Evolutionary conservation across 1,140 invertebrate genomes (phyloP).

Genomic region (Achroia grisella): DNA sequence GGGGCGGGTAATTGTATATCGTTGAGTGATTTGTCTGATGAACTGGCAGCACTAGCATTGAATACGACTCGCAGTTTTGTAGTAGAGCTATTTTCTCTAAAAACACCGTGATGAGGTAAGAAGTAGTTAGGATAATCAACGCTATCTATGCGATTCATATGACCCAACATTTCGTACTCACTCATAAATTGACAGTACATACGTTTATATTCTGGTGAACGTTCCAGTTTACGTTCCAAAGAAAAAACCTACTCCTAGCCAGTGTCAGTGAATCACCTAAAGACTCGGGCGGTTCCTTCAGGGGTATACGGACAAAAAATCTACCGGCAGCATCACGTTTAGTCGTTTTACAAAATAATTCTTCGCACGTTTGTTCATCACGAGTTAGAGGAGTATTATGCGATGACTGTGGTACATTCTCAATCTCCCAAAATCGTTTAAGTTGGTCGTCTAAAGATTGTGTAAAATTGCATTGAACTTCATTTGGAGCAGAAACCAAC

Average conservation of each 20-base stretch:
- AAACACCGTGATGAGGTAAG: conserved; percentile 18
- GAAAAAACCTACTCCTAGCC: too few relatives aligned
- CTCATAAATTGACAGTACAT: too few relatives aligned
- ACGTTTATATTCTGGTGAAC: too few relatives aligned
- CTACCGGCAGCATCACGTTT: conserved; percentile 11
- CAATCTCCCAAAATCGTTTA: conserved; percentile 25
- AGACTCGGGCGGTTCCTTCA: conserved; percentile 13
- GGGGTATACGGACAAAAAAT: conserved; percentile 16
- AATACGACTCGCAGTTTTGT: conserved; percentile 14
- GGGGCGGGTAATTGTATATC: conserved; percentile 35
- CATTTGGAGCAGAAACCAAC: not conserved
- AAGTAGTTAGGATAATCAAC: conserved; percentile 3
- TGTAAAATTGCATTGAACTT: conserved; percentile 11
- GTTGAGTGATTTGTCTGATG: conserved; percentile 31
- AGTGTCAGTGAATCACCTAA: conserved; percentile 24
- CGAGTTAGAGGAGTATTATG: conserved; percentile 4
- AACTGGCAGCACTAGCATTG: conserved; percentile 11
- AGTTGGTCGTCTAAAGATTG: conserved; percentile 11
- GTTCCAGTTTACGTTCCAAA: too few relatives aligned
- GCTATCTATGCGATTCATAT: conserved; percentile 19
- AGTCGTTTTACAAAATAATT: too few relatives aligned
- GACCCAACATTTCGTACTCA: conserved; percentile 21
- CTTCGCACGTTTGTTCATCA: conserved; percentile 15
- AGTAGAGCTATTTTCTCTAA: conserved; percentile 14
- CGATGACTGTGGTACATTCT: conserved; percentile 5